Percentiles rank a stretch among this genome's conserved stretches.
phyloP scores from a whole-genome alignment of 1,140 invertebrate species.

The Protaetia brevitarsis region DNA sequence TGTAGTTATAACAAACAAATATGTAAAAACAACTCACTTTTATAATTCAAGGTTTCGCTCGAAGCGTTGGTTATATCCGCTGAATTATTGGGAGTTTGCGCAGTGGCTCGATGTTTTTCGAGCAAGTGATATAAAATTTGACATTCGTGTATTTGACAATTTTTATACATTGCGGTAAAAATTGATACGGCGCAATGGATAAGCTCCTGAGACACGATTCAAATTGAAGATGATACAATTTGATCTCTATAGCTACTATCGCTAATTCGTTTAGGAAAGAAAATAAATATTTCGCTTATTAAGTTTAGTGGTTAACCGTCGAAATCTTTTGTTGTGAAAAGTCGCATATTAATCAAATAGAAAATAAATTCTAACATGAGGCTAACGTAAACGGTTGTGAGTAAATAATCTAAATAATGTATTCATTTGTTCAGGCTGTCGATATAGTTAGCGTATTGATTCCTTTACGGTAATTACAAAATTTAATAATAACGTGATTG shows the following conservation, averaged over 20 bases:
- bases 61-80: too few species aligned
- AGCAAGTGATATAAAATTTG: background rate
- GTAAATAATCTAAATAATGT: background rate
- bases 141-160: conserved; percentile 5
- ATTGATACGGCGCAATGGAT: background rate
- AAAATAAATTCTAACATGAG: background rate
- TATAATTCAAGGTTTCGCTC: too few species aligned
- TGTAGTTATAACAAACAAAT: too few species aligned
- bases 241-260: background rate
- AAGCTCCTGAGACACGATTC: background rate
- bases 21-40: too few species aligned
- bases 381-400: background rate
- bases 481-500: background rate
- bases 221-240: background rate
- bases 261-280: background rate
- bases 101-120: background rate
- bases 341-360: background rate
- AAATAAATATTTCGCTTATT: background rate
- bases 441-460: background rate
- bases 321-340: background rate
- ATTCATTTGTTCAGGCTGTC: background rate
- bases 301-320: background rate
- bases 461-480: background rate
- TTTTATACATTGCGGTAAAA: background rate
- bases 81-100: too few species aligned